These are phyloP conservation scores for Scelioninae gen. 1 DNA, from an alignment of 2,888 invertebrate genomes.

Conservation along the genomic window DNA sequence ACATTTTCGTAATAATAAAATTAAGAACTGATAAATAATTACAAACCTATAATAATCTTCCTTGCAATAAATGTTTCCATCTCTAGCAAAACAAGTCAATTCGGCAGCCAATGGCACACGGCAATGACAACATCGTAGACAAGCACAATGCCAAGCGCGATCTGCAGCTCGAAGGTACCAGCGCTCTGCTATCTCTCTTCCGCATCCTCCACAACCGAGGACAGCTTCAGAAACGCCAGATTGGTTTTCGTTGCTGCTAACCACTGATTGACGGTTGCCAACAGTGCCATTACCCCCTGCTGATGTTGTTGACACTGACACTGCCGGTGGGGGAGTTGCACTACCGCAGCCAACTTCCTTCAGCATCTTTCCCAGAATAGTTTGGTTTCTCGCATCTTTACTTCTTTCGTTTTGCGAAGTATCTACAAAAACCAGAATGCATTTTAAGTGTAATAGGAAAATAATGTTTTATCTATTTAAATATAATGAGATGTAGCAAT, in stretches of 20 bases:
- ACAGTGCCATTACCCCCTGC: constrained; percentile 83
- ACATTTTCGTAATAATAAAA: too few relatives aligned
- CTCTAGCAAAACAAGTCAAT: constrained; percentile 94
- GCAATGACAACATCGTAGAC: constrained; percentile 94
- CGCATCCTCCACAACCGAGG: constrained; percentile 87
- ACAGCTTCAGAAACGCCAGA: constrained; percentile 73
- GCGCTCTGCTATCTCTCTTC: constrained; percentile 87
- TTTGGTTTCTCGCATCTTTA: constrained; percentile 54
- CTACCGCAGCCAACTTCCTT: constrained; percentile 87
- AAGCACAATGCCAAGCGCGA: constrained; percentile 94
- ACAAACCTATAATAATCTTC: constrained; percentile 96
- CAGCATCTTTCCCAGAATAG: constrained; percentile 85
- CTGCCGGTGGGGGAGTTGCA: constrained; percentile 85
- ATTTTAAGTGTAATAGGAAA: too few relatives aligned
- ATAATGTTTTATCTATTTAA: too few relatives aligned
- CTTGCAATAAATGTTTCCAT: constrained; percentile 96
- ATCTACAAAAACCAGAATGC: too few relatives aligned
- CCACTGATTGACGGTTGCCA: constrained; percentile 82
- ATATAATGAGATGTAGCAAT: too few relatives aligned
- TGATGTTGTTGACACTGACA: constrained; percentile 57
- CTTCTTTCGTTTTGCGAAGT: constrained; percentile 25
- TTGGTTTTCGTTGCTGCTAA: constrained; percentile 77
- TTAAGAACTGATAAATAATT: too few relatives aligned
- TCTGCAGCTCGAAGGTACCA: constrained; percentile 93
- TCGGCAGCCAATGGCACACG: constrained; percentile 93